These are phyloP conservation scores for Neopelma chrysocephalum DNA, from an alignment of 2,797 vertebrate species.

Conservation along the genomic window DNA sequence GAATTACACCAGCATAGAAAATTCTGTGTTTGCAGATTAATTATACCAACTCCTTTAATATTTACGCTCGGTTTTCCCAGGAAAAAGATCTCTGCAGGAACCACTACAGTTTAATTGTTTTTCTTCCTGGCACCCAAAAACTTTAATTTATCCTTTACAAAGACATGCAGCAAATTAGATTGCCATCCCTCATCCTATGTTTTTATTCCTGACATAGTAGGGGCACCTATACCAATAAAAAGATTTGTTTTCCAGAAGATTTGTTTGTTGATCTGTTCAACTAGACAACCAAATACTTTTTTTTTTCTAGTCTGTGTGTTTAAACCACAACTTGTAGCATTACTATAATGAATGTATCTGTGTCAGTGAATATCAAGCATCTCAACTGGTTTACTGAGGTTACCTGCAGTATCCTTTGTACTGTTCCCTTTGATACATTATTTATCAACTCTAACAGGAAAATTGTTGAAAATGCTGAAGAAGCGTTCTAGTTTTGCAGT, in stretches of 20 bases:
- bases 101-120: not conserved
- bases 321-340: not conserved
- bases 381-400: not conserved
- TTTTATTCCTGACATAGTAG: not conserved
- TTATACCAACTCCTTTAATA: not conserved
- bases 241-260: not conserved
- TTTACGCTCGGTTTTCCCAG: not conserved
- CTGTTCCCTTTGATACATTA: not conserved
- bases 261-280: not conserved
- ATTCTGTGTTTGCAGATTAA: not conserved
- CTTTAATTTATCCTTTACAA: not conserved
- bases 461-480: not conserved
- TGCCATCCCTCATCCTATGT: not conserved
- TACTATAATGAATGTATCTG: not conserved
- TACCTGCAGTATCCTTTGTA: not conserved
- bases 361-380: not conserved
- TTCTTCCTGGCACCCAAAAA: not conserved
- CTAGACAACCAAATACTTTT: not conserved
- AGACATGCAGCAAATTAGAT: not conserved
- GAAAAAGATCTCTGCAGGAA: not conserved
- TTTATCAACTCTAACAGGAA: not conserved
- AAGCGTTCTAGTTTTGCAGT: not conserved
- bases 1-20: not conserved
- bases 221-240: not conserved
- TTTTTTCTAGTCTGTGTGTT: not conserved